These are phyloP conservation scores for Ramazzottius varieornatus DNA, from an alignment of 2,888 invertebrate species.

Conservation along the genomic window DNA sequence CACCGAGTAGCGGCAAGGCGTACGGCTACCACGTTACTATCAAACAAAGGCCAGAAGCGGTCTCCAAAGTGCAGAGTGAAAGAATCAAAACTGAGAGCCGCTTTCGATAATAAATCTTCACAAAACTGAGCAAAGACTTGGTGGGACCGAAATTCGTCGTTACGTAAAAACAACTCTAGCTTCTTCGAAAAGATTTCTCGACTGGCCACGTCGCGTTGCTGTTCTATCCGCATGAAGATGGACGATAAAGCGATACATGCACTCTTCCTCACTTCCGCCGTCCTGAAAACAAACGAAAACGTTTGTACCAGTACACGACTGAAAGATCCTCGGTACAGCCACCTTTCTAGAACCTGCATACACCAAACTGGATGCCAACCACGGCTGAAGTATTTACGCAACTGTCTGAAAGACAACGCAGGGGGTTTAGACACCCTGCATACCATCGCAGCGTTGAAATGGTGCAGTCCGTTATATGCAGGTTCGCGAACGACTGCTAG, in stretches of 20 bases:
- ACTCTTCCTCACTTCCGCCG: background rate
- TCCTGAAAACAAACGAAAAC: background rate
- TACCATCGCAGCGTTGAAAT: too few relatives aligned
- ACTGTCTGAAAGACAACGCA: too few relatives aligned
- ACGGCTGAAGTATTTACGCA: too few relatives aligned
- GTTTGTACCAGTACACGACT: background rate
- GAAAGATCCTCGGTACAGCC: too few relatives aligned
- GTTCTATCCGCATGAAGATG: background rate
- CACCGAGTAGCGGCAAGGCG: background rate
- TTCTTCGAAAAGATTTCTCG: background rate
- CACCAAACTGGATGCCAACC: too few relatives aligned
- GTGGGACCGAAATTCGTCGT: background rate
- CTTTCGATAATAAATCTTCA: background rate
- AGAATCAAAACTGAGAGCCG: background rate
- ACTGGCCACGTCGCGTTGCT: background rate
- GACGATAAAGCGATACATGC: background rate
- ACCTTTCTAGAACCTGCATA: too few relatives aligned
- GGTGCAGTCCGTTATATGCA: too few relatives aligned
- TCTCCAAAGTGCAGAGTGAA: background rate
- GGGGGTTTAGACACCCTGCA: too few relatives aligned
- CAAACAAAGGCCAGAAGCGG: background rate
- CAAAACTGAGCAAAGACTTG: background rate
- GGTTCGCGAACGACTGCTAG: too few relatives aligned
- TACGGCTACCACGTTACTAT: background rate
- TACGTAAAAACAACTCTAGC: background rate